phyloP scores from a whole-genome alignment of 2,797 vertebrate genomes.

The Dermochelys coriacea region DNA sequence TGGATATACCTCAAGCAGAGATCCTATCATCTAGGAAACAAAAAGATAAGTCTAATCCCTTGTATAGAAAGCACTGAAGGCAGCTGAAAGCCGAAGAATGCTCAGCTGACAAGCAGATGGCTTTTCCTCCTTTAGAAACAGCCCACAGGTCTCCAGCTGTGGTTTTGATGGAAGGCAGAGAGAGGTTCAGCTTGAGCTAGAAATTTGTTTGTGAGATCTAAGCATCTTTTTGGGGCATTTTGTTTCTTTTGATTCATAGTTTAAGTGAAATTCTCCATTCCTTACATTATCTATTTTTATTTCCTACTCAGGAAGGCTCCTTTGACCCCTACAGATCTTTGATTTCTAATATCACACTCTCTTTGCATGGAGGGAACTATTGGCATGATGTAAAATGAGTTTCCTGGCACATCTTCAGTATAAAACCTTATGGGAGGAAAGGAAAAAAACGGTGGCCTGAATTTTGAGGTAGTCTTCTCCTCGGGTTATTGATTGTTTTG shows the following conservation, averaged over 20 bases:
- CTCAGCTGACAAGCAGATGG: neutral
- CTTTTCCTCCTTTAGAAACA: constrained; percentile 3
- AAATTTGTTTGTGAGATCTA: constrained; percentile 9
- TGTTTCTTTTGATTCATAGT: constrained; percentile 31
- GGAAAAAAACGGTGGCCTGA: constrained; percentile 45
- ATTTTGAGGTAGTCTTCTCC: constrained; percentile 59
- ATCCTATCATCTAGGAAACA: constrained; percentile 6
- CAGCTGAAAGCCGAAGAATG: constrained; percentile 1
- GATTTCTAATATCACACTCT: constrained; percentile 12
- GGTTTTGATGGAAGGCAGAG: constrained; percentile 13
- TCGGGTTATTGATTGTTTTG: constrained; percentile 62
- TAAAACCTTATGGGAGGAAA: constrained; percentile 60
- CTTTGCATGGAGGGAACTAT: constrained; percentile 35
- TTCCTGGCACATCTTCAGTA: constrained; percentile 52
- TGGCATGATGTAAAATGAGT: constrained; percentile 43
- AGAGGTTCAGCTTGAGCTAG: constrained; percentile 9
- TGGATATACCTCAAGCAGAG: neutral
- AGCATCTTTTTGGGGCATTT: neutral
- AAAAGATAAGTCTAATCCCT: neutral
- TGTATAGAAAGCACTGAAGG: neutral
- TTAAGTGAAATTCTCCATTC: constrained; percentile 26
- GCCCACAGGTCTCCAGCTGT: constrained; percentile 5
- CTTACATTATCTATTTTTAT: neutral
- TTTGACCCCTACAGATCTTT: neutral
- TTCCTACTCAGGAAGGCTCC: constrained; percentile 8